Evolutionary conservation across 2,113 vertebrate species (phyloP).

Genomic region (Pyxicephalus adspersus): DNA sequence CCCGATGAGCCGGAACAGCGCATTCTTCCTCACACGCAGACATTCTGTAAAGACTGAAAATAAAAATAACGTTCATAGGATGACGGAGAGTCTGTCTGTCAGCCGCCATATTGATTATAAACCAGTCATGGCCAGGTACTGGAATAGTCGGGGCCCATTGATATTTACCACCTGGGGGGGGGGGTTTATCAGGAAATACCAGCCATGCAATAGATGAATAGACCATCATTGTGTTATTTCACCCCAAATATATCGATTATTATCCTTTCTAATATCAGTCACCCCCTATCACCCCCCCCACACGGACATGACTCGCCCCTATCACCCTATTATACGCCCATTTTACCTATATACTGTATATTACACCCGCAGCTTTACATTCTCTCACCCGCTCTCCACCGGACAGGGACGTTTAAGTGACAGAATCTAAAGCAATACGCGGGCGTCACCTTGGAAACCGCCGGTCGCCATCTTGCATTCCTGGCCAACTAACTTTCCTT

Average conservation of each 20-base stretch:
- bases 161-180: too few species aligned
- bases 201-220: too few species aligned
- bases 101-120: background rate
- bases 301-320: too few species aligned
- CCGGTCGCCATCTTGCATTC: background rate
- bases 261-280: too few species aligned
- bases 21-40: constrained; percentile 16
- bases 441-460: constrained; percentile 10
- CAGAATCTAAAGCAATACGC: background rate
- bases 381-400: background rate
- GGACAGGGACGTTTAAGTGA: background rate
- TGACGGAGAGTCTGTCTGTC: background rate
- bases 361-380: too few species aligned
- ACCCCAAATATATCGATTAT: too few species aligned
- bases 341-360: too few species aligned
- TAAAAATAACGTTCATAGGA: background rate
- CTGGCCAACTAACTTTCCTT: background rate
- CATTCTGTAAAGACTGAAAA: background rate
- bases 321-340: too few species aligned
- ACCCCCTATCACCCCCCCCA: too few species aligned
- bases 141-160: too few species aligned
- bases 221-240: too few species aligned
- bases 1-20: background rate
- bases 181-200: too few species aligned
- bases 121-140: background rate